Evolutionary conservation across 2,797 vertebrate genomes (phyloP), one percentile per base, ranked within the genome.

Genomic region (Nannoperca australis): DNA sequence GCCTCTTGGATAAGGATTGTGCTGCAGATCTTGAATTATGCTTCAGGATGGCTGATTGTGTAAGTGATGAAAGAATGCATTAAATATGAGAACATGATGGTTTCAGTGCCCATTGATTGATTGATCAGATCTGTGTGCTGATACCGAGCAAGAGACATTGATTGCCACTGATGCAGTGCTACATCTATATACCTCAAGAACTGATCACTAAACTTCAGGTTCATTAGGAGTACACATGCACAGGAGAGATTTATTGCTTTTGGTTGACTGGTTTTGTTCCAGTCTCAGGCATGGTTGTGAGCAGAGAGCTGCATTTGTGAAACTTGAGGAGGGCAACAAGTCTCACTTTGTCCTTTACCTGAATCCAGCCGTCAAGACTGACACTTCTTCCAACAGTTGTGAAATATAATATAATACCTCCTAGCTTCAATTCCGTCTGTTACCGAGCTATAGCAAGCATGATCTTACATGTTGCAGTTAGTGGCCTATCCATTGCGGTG

Each of bases 1-100:
- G 60, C 32, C 49, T 73, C 59, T 81, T 79, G 47, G 47, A 82
- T 47, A 55, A 81, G 55, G 45, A 79, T 69, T 79, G 64, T 84
- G 77, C 75, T 75, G 24, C 74, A 38, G 61, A 85, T 79, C 76
- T 81, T 88, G 77, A 88, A 85, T 76, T 76, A 64, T 83, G 69
- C 40, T 81, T 78, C 69, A 81, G 85, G 62, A 49, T 79, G 78
- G 68, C 64, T 86, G 79, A 80, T 74, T 78, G 81, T 86, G 64
- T 67, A 90, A 84, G 69, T 85, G 79, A 84, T 89, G 82, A 87
- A 85, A 84, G 82, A 92, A 86, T 91, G 81, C 85, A 93, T 90
- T 92, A 94, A 92, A 93, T 50, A 76, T 68, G 15, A 82, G 86
- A 84, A 87, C 27, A 88, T 85, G 4, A 63, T 7, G 13, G 9